Evolutionary conservation across 2,113 vertebrate genomes (phyloP).

Genomic region (Taurulus bubalis): DNA sequence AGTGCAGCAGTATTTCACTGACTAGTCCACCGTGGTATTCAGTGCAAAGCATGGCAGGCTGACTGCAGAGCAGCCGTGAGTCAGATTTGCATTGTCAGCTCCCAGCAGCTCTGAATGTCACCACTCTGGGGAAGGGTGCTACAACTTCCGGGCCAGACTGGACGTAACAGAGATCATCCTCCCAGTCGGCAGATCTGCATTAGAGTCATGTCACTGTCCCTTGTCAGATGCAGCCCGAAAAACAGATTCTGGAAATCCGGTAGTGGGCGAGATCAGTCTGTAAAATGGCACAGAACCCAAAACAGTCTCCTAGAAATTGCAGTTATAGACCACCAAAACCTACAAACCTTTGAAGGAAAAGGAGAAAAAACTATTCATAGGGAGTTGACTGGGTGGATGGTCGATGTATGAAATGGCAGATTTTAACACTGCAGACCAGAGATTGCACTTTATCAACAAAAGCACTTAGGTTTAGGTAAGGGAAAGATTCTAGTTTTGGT

Average conservation of each 20-base stretch:
- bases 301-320: background rate
- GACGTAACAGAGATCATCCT: slow-evolving; percentile 4
- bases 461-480: no score
- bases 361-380: no score
- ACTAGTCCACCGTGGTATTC: background rate
- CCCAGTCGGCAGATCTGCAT: slow-evolving; percentile 2
- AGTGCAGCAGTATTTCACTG: background rate
- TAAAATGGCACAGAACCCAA: background rate
- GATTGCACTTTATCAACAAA: no score
- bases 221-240: background rate
- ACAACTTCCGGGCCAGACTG: slow-evolving; percentile 9
- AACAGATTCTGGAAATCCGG: background rate
- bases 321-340: background rate
- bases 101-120: slow-evolving; percentile 39
- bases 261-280: background rate
- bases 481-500: background rate
- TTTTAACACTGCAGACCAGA: no score
- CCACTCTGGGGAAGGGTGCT: slow-evolving; percentile 14
- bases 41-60: background rate
- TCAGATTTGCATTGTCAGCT: slow-evolving; percentile 39
- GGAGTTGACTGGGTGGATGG: no score
- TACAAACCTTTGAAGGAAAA: background rate
- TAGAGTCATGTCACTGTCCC: background rate
- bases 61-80: slow-evolving; percentile 14
- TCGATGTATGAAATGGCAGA: no score